Percentiles rank a stretch among this genome's conserved stretches.
phyloP scores from a whole-genome alignment of 2,888 invertebrate species.

The Oxycera nigricornis region DNA sequence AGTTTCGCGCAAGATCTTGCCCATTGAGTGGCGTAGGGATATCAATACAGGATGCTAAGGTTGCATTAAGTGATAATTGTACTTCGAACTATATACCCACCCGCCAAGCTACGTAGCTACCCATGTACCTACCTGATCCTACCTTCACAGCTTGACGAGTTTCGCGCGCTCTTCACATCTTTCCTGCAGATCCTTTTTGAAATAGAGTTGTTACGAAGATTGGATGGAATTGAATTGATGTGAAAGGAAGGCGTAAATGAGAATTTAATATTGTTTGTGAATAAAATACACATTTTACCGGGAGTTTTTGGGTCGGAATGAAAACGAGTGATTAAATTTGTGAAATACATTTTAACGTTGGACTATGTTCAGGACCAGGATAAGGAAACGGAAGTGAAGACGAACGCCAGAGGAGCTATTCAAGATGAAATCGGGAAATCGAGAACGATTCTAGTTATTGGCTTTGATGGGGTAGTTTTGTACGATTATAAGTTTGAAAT shows the following conservation, averaged over 20 bases:
- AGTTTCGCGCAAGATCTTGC: conserved; percentile 5
- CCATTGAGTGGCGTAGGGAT: not conserved
- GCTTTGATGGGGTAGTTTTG: not conserved
- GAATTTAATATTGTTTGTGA: conserved; percentile 35
- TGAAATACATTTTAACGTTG: not conserved
- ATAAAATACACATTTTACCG: conserved; percentile 23
- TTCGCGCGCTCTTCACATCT: not conserved
- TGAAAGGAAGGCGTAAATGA: conserved; percentile 24
- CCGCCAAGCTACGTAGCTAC: not conserved
- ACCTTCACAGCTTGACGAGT: not conserved
- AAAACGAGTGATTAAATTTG: conserved; percentile 31
- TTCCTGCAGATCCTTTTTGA: not conserved
- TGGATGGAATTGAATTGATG: conserved; percentile 13
- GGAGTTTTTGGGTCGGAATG: conserved; percentile 14
- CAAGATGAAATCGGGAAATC: not conserved
- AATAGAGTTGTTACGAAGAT: conserved; percentile 30
- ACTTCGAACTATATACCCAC: not conserved
- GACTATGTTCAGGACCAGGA: too few species aligned
- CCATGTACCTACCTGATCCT: not conserved
- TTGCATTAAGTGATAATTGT: not conserved
- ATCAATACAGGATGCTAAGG: not conserved
- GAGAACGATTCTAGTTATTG: not conserved
- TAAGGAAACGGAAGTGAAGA: too few species aligned
- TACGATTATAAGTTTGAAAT: not conserved
- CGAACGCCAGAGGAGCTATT: not conserved